Conservation (phyloP, 2,797 vertebrate genomes). For the Lagocephalus sceleratus region DNA sequence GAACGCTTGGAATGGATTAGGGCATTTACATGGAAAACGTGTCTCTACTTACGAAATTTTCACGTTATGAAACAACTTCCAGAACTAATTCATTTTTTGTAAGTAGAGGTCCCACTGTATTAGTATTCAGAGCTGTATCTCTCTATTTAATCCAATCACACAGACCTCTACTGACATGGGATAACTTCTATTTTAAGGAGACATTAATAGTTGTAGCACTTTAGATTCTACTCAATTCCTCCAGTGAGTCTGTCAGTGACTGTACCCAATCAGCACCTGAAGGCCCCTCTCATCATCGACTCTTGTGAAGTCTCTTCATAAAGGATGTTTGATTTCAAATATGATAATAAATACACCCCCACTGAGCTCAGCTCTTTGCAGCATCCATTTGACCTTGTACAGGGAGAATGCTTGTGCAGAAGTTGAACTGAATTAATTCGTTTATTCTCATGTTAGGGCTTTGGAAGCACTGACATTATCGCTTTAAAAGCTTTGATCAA, state of each 20-base stretch:
- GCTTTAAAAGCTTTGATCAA: constrained; percentile 66
- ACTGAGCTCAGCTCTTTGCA: constrained; percentile 34
- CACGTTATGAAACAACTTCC: no score
- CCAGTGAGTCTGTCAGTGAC: no score
- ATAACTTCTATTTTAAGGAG: no score
- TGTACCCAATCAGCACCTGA: no score
- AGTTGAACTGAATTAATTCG: constrained; percentile 59
- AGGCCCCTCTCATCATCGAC: constrained; percentile 6
- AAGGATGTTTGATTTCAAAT: constrained; percentile 23
- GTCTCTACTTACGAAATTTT: no score
- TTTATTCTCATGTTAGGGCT: constrained; percentile 53
- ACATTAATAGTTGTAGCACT: no score
- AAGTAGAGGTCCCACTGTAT: background rate
- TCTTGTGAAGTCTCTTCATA: constrained; percentile 16
- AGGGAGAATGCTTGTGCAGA: constrained; percentile 39
- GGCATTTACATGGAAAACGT: no score
- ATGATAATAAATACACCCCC: constrained; percentile 34
- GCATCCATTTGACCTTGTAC: constrained; percentile 54
- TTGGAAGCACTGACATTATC: constrained; percentile 62
- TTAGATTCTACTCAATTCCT: background rate
- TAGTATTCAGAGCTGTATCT: no score
- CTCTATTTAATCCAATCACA: no score
- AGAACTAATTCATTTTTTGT: no score
- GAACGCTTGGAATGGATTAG: no score
- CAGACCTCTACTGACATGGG: no score